Evolutionary conservation across 2,888 invertebrate genomes (phyloP), one percentile per base, ranked within the genome.

Genomic region (Pyrochroa serraticornis): DNA sequence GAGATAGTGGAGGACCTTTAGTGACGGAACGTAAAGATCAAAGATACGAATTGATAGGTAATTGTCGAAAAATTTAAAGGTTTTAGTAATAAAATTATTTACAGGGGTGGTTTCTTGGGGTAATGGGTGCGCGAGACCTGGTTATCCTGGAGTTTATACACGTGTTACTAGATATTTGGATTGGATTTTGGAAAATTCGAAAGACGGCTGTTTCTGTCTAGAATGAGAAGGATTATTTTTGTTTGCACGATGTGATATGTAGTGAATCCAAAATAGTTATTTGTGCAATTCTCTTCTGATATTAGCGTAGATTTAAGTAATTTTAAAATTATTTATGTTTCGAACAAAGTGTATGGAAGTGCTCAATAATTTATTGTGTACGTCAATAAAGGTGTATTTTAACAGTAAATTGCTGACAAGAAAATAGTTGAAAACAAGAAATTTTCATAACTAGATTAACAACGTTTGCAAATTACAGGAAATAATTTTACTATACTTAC

Each of bases 81-180:
- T 39, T 44, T 38, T n/a, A 35, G 30, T 12, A 45, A 7, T 2
- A 14, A 22, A 47, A 14, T 13, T 49, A 58, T 43, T 78, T 78
- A 1, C 78, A 88, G 88, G 90, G 8, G 85, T 94, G 10, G 93
- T 93, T 0, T 93, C 93, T 0, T 94, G 93, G 93, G 93, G 93
- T 32, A 92, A 93, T 73, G 93, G 93, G 13, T 94, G 93, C 74
- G 93, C 92, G 0, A 82, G 93, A 59, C 86, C 88, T 6, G 91
- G 92, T 9, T 93, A 91, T 77, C 92, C 92, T 0, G 93, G 93
- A 1, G 92, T 93, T 0, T 93, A 93, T 76, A 92, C 92, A 0
- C 82, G 93, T 63, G 87, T 93, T 34, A 90, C 90, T n/a, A 86
- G 88, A 68, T 93, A 91, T 77, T 76, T 93, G 46, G 85, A 88